Evolutionary conservation across 2,113 vertebrate species (phyloP).

Genomic region (Callipepla californica): DNA sequence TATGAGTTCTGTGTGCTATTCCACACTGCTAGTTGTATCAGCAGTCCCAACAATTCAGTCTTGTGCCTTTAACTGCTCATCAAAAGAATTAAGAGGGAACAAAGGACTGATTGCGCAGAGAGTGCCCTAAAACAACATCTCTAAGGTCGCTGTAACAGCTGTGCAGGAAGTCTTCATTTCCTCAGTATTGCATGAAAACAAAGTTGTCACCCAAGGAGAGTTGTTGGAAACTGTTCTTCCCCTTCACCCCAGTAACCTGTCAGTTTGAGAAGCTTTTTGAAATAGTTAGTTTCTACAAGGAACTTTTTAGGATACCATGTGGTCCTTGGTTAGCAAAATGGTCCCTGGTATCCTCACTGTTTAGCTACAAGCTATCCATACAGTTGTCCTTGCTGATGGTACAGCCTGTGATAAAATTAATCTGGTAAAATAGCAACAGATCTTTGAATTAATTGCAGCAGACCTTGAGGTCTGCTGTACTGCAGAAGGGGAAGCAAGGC

Average conservation of each 20-base stretch:
- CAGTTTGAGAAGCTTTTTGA: neutral
- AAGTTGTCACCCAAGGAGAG: neutral
- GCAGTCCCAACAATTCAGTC: neutral
- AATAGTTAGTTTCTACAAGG: neutral
- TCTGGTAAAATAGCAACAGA: neutral
- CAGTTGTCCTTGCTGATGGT: neutral
- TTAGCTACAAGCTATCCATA: neutral
- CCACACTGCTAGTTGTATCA: neutral
- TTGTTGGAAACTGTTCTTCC: neutral
- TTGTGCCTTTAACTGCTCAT: neutral
- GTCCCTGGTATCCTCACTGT: neutral
- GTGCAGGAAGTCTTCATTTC: neutral
- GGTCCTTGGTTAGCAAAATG: neutral
- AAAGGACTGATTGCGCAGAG: neutral
- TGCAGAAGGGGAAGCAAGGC: neutral
- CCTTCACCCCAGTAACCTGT: neutral
- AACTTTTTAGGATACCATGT: neutral
- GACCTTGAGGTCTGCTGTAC: neutral
- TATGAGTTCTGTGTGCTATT: neutral
- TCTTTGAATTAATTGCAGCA: neutral
- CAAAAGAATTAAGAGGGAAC: conserved; percentile 2
- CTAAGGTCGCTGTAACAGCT: neutral
- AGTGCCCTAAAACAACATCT: neutral
- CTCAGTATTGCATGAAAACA: neutral
- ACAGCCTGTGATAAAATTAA: neutral